A percentile compares a stretch with the other conserved stretches of the same genome.
Evolutionary conservation across 2,113 vertebrate species (phyloP).

Genomic region (Ceyx margarethae): DNA sequence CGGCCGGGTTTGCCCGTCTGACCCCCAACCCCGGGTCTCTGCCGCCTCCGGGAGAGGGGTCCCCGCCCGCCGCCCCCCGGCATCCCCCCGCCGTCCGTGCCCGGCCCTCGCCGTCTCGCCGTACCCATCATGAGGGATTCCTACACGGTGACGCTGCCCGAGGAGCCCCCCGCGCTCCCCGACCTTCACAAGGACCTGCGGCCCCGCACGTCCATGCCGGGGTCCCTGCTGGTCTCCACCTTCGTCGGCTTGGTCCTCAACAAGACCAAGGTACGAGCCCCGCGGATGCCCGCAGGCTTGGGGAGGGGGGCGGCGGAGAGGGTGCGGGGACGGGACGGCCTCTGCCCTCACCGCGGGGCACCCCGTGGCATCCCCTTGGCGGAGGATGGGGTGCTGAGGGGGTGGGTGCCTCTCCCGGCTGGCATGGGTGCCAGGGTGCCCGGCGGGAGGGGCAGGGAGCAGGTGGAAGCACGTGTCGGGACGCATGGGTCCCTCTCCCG

Average conservation of each 20-base stretch:
- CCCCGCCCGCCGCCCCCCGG: neutral
- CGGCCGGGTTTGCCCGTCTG: neutral
- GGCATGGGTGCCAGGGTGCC: neutral
- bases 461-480: neutral
- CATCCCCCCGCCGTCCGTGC: neutral
- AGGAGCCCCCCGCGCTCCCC: slow-evolving; percentile 81
- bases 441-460: neutral
- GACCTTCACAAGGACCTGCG: slow-evolving; percentile 81
- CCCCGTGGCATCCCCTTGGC: neutral
- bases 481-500: neutral
- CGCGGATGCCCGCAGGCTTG: neutral
- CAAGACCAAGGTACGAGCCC: slow-evolving; percentile 88
- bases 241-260: slow-evolving; percentile 94
- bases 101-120: neutral
- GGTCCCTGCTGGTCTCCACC: slow-evolving; percentile 88
- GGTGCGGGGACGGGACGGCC: rapidly evolving
- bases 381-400: neutral
- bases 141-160: slow-evolving; percentile 87
- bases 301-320: neutral
- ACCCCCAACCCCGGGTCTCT: neutral
- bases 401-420: rapidly evolving
- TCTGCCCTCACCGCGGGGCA: neutral
- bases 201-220: slow-evolving; percentile 74
- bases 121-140: slow-evolving; percentile 83
- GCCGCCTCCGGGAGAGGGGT: neutral